Conservation (phyloP, 2,113 vertebrate species). For the Rissa tridactyla region DNA sequence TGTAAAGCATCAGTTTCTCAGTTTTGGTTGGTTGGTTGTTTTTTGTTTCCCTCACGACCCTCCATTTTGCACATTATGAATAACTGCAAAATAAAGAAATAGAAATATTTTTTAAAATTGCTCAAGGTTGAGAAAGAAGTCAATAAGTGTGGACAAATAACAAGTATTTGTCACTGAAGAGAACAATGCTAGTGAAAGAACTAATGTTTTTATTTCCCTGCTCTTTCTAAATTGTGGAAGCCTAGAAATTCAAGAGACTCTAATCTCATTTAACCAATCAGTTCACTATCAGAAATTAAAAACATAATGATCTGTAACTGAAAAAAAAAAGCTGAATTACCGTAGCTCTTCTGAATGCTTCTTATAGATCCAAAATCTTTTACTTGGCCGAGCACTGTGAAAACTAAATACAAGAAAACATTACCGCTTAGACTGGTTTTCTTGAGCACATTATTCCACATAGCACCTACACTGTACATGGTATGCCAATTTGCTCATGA, state of each 20-base stretch:
- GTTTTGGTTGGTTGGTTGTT: not conserved
- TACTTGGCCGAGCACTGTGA: slow-evolving; percentile 87
- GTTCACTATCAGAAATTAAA: not conserved
- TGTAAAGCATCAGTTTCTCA: not conserved
- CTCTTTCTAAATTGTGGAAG: not conserved
- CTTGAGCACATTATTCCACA: not conserved
- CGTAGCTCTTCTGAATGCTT: slow-evolving; percentile 74
- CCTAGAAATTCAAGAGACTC: not conserved
- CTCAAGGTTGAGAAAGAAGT: not conserved
- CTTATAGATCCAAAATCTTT: slow-evolving; percentile 83
- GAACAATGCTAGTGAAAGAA: not conserved
- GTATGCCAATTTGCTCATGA: not conserved
- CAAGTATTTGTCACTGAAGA: not conserved
- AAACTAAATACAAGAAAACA: slow-evolving; percentile 77
- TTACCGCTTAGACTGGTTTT: not conserved
- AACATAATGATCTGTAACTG: not conserved
- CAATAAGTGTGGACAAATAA: not conserved
- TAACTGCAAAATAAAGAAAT: not conserved
- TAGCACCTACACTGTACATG: not conserved
- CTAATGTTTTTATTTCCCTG: not conserved
- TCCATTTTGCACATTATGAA: not conserved
- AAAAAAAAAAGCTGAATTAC: slow-evolving; percentile 67
- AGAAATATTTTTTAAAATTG: not conserved
- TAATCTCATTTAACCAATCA: not conserved
- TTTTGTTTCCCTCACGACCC: not conserved